Base-by-base conservation (phyloP, 2,888 invertebrate species). In the Drosophila fulvimacula region DNA sequence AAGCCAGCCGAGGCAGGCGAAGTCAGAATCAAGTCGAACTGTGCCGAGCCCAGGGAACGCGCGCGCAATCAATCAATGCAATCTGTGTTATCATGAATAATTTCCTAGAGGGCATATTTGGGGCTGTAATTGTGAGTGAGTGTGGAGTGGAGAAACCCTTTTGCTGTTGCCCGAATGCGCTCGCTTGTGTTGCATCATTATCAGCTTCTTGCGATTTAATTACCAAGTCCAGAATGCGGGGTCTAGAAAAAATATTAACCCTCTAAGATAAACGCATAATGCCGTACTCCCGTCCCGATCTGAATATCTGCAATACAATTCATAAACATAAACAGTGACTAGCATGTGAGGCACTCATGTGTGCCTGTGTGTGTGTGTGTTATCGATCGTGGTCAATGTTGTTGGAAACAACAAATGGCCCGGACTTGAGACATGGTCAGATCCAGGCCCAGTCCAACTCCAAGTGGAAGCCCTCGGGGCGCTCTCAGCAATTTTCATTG, bases 401-500 rank as follows among this genome's bases (percentile, higher is more conserved):
- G 76, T 57, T 73, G 76, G 70, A 7, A 69, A 79, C 71, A 76
- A 74, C 88, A 70, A 66, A 67, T 68, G 62, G 67, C 65, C 81
- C 75, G 88, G 58, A 75, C 65, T 71, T 32, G 51, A 70, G 80
- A 70, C 75, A 75, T 72, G 67, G 73, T 73, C 76, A 70, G 71
- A 76, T 81, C 80, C 79, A 78, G 69, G 59, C 69, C 63, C 76
- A 81, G 79, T 69, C 76, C 80, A 86, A 76, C 60, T 58, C 67
- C 68, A 75, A 64, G 76, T 74, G 74, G 79, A 81, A 86, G 82
- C 90, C 91, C 91, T 90, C 84, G 84, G 90, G 91, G 90, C 88
- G 87, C 90, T 90, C 91, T 90, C 91, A 90, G 84, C 89, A 89
- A 90, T 89, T 89, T 90, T 88, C 88, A 82, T 77, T 82, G 81